Conservation (phyloP, 35 echinoderm and acorn worm species). For the Apostichopus japonicus region DNA sequence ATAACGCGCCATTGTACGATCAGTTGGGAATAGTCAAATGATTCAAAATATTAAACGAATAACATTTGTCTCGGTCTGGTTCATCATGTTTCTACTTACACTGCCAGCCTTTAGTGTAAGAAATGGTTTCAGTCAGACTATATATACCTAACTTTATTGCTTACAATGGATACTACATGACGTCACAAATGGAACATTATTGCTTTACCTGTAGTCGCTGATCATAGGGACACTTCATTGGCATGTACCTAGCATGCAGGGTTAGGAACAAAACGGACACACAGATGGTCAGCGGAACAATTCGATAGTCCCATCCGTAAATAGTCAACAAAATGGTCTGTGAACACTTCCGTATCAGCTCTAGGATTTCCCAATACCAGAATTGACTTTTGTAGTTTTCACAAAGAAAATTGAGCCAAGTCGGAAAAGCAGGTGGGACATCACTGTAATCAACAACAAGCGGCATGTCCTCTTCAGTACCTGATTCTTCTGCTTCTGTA, state of each 20-base stretch:
- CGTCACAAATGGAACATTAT: not conserved
- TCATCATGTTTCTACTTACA: too few relatives aligned
- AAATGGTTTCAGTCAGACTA: too few relatives aligned
- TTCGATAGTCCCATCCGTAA: constrained; percentile 24
- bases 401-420: constrained; percentile 55
- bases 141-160: too few relatives aligned
- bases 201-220: constrained; percentile 21
- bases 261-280: constrained; percentile 7
- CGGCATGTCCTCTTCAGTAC: constrained; percentile 1
- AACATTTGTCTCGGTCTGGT: too few relatives aligned
- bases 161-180: too few relatives aligned
- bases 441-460: constrained; percentile 20
- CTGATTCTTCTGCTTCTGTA: not conserved
- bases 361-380: constrained; percentile 74
- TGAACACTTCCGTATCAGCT: constrained; percentile 52
- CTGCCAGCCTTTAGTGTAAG: too few relatives aligned
- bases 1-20: too few relatives aligned
- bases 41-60: too few relatives aligned
- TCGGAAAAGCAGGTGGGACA: constrained; percentile 16
- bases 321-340: not conserved
- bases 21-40: too few relatives aligned
- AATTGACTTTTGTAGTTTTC: constrained; percentile 69
- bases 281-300: constrained; percentile 6
- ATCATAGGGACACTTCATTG: constrained; percentile 3
- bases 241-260: constrained; percentile 8